A percentile compares a stretch with the other conserved stretches of the same genome.
Conservation (phyloP, 2,113 vertebrate genomes). For the Phodopus roborovskii region DNA sequence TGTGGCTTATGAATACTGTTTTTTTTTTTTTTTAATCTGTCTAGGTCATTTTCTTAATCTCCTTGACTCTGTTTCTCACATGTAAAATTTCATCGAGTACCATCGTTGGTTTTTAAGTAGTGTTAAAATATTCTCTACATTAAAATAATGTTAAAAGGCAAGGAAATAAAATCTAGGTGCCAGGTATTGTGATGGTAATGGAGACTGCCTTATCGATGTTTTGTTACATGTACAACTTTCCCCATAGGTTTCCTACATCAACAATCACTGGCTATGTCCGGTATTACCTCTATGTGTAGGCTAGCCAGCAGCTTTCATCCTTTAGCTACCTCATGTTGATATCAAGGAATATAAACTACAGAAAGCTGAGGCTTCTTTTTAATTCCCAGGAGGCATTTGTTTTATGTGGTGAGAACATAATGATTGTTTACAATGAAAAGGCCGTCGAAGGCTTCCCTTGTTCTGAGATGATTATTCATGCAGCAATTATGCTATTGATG, state of each 20-base stretch:
- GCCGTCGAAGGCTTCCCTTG: conserved; percentile 45
- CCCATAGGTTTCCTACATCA: conserved; percentile 4
- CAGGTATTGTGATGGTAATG: conserved; percentile 70
- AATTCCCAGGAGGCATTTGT: conserved; percentile 57
- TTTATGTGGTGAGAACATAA: conserved; percentile 56
- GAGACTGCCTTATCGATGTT: conserved; percentile 41
- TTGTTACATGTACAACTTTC: conserved; percentile 36
- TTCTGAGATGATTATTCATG: conserved; percentile 69
- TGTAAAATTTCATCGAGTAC: conserved; percentile 61
- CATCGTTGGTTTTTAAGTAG: not conserved
- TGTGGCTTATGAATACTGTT: conserved; percentile 59
- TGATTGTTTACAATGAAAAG: conserved; percentile 71
- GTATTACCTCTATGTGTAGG: not conserved
- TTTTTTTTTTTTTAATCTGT: not conserved
- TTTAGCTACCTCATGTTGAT: conserved; percentile 33
- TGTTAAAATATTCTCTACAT: too few species aligned
- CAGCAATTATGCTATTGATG: conserved; percentile 60
- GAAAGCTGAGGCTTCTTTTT: conserved; percentile 36
- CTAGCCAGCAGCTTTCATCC: not conserved
- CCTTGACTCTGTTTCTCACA: conserved; percentile 38
- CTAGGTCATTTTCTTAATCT: conserved; percentile 59
- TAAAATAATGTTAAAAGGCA: conserved; percentile 3
- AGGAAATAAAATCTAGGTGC: conserved; percentile 2
- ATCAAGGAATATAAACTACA: conserved; percentile 54
- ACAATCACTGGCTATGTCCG: not conserved